These are phyloP conservation scores for Amblyornis subalaris DNA, from an alignment of 2,113 vertebrate species.

Conservation along the genomic window DNA sequence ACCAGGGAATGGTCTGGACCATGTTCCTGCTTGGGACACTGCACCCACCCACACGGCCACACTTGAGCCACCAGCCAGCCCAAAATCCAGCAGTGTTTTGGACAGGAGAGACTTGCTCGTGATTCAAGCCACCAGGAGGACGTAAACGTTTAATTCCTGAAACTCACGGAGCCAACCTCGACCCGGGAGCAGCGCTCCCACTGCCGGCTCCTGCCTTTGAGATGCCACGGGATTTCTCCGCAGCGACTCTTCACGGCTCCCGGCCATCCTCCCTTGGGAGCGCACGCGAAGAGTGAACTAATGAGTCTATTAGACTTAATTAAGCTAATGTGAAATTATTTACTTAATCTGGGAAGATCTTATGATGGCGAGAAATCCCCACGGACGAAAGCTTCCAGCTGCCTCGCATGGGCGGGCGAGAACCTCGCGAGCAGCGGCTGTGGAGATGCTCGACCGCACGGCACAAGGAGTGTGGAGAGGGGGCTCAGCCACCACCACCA, in stretches of 20 bases:
- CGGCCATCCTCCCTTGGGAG: constrained; percentile 42
- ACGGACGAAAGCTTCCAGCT: neutral
- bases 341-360: constrained; percentile 68
- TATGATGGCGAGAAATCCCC: constrained; percentile 37
- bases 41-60: accelerated
- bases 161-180: neutral
- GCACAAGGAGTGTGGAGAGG: accelerated
- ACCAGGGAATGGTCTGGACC: neutral
- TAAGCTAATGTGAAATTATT: constrained; percentile 69
- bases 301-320: constrained; percentile 75
- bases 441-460: accelerated
- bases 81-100: neutral
- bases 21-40: accelerated
- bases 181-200: neutral
- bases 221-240: constrained; percentile 7
- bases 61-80: neutral
- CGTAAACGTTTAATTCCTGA: neutral
- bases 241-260: constrained; percentile 45
- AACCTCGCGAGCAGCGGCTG: accelerated
- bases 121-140: accelerated
- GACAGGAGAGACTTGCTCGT: neutral
- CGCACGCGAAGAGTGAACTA: constrained; percentile 49
- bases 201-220: neutral
- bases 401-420: neutral
- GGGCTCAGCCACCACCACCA: neutral